These are phyloP conservation scores for Anarhynchus alexandrinus DNA, from an alignment of 2,113 vertebrate species.

Conservation along the genomic window DNA sequence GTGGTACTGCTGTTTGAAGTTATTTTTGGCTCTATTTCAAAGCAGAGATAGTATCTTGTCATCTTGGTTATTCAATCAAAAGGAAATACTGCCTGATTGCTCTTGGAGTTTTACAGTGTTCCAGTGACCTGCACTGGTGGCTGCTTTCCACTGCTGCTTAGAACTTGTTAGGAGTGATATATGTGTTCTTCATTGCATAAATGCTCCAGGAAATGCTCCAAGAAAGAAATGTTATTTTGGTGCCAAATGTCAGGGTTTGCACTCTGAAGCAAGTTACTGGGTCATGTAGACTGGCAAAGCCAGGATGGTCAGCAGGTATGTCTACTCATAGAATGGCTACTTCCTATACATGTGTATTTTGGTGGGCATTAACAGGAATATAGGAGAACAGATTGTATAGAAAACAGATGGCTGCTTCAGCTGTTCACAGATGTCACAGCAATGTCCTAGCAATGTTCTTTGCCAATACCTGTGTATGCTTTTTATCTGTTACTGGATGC, in stretches of 20 bases:
- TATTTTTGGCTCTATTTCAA: not conserved
- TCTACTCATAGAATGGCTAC: not conserved
- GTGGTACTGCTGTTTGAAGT: not conserved
- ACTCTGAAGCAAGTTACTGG: not conserved
- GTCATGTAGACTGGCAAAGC: rapidly evolving
- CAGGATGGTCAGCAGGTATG: not conserved
- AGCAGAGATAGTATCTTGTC: not conserved
- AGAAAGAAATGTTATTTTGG: not conserved
- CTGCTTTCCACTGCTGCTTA: not conserved
- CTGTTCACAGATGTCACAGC: not conserved
- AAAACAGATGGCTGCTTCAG: not conserved
- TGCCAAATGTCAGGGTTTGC: not conserved
- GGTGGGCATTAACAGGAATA: not conserved
- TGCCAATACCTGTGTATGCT: not conserved
- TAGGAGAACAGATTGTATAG: not conserved
- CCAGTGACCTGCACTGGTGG: not conserved
- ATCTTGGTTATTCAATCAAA: not conserved
- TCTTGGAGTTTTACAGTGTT: rapidly evolving
- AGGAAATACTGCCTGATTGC: not conserved
- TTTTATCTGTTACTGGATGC: not conserved
- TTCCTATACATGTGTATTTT: not conserved
- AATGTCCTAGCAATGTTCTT: not conserved
- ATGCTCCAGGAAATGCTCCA: not conserved
- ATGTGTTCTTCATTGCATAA: not conserved
- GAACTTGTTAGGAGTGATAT: not conserved